Conservation (phyloP, 2,113 vertebrate genomes). For the Peromyscus maniculatus region DNA sequence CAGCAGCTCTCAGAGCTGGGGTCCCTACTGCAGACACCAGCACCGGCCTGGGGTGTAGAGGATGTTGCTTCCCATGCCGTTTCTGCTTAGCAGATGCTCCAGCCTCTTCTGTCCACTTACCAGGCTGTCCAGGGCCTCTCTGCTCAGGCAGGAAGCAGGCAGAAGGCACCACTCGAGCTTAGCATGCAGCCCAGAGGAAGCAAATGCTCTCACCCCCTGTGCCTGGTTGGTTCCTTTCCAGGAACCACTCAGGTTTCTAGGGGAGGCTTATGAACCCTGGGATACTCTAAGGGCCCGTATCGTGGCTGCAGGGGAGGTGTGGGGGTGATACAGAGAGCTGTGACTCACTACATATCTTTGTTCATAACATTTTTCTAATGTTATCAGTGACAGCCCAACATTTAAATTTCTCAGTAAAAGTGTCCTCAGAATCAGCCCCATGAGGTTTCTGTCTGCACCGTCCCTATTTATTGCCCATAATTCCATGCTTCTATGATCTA, state of each 20-base stretch:
- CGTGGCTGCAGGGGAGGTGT: accelerated
- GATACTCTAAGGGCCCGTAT: too few relatives aligned
- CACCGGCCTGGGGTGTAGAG: not conserved
- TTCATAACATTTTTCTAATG: not conserved
- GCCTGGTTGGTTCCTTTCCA: accelerated
- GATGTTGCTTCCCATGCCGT: not conserved
- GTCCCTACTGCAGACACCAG: not conserved
- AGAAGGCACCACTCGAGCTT: not conserved
- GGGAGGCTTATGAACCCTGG: not conserved
- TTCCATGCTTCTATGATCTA: not conserved
- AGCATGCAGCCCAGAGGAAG: accelerated
- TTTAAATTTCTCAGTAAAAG: not conserved
- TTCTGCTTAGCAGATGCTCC: not conserved
- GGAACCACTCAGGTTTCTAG: not conserved
- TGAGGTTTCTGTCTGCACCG: not conserved
- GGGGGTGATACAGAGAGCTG: accelerated
- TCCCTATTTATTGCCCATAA: accelerated
- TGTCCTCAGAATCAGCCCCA: not conserved
- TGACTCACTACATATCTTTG: not conserved
- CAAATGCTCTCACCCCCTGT: accelerated
- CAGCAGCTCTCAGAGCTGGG: not conserved
- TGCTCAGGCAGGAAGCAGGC: not conserved
- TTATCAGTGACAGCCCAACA: not conserved
- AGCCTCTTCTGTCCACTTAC: not conserved
- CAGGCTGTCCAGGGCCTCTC: too few relatives aligned